Percentiles rank a stretch among this genome's conserved stretches.
Conservation (phyloP, 2,113 vertebrate species). For the Pseudorectes ferrugineus region DNA sequence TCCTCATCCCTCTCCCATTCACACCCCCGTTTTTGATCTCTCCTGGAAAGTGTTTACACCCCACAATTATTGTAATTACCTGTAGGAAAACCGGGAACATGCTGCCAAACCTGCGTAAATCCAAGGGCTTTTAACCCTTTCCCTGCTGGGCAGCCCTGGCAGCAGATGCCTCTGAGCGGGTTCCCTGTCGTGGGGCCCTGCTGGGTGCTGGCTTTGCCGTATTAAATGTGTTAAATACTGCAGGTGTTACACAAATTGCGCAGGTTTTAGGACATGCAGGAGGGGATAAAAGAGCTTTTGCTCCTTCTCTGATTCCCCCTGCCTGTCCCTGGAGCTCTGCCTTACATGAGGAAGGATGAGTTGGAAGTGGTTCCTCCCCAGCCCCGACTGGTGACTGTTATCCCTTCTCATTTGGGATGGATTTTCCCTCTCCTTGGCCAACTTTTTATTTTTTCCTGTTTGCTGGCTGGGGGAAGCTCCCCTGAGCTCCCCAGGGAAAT, state of each 20-base stretch:
- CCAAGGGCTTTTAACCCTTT: slow-evolving; percentile 21
- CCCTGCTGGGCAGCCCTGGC: not conserved
- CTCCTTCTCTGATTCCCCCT: not conserved
- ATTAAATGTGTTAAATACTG: not conserved
- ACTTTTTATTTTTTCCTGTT: accelerated
- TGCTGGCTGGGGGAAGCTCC: accelerated
- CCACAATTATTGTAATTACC: slow-evolving; percentile 46
- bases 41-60: slow-evolving; percentile 3
- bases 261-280: accelerated
- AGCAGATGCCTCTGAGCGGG: not conserved
- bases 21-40: slow-evolving; percentile 5
- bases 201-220: not conserved
- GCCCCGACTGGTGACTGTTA: not conserved
- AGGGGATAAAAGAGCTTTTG: not conserved
- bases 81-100: not conserved
- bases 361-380: not conserved
- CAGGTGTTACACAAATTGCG: not conserved
- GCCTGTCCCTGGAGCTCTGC: not conserved
- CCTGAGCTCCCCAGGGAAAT: not conserved
- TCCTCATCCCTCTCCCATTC: not conserved
- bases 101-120: not conserved
- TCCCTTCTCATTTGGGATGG: not conserved
- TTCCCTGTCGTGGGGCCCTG: accelerated
- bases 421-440: not conserved
- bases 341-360: not conserved